Evolutionary conservation across 2,888 invertebrate species (phyloP), one percentile per base, ranked within the genome.

Genomic region (Tuta absoluta): DNA sequence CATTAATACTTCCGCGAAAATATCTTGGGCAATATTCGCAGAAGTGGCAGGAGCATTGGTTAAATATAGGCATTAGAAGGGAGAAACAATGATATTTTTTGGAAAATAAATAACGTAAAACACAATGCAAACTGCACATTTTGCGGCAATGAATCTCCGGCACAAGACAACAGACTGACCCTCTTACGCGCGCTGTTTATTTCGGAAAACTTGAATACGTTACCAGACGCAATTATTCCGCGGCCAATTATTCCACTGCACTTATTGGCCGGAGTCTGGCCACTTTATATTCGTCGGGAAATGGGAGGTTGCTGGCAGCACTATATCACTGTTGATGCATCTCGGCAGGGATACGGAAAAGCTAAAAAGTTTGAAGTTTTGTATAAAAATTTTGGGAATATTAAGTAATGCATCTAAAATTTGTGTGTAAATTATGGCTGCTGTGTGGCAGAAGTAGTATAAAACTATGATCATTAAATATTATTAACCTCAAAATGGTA

Each of bases 261-360:
- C 48, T 61, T 61, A 61, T 61, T 61, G 61, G 61, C 61, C 17
- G 23, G 24, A 37, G 24, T 14, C 17, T 3, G 24, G 48, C 61
- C 61, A 61, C 48, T 61, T 48, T 61, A 61, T 48, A 61, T 61
- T 61, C 48, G 49, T 45, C 24, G 53, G 53, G 56, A 63, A 56
- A 38, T 63, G 37, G 56, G 63, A 63, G 53, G 53, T n/a, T 23
- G 38, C 53, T n/a, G 63, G 28, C 56, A 33, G n/a, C 63, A 45
- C 65, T 65, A 66, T 67, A 66, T 66, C 63, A 63, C 28, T 23
- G 51, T 19, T 53, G 23, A 53, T 53, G n/a, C 53, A 28, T 17
- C 49, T 49, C 21, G 19, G 3, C 21, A 49, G 53, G 12, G 14
- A 37, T 37, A 37, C 37, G 17, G 45, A 4, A 45, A 17, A 17